Evolutionary conservation across 37 sponge, comb jelly and placozoan genomes (phyloP).

Genomic region (Dysidea cf. avara): DNA sequence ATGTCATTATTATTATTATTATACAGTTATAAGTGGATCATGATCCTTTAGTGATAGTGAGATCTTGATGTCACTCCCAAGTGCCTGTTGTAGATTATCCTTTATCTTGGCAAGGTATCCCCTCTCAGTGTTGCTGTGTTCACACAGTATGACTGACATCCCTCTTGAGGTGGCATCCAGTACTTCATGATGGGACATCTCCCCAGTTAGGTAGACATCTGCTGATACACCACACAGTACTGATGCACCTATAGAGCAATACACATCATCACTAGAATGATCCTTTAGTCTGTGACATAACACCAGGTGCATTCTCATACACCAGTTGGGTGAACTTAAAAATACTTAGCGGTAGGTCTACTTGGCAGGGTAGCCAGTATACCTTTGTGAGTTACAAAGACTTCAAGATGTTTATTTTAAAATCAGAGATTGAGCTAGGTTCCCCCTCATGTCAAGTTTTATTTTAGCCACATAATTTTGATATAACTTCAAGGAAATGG

Average conservation of each 20-base stretch:
- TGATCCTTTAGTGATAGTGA: constrained; percentile 53
- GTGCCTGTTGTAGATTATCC: constrained; percentile 10
- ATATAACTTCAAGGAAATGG: too few relatives aligned
- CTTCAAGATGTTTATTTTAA: too few relatives aligned
- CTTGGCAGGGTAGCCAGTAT: too few relatives aligned
- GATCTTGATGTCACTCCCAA: constrained; percentile 46
- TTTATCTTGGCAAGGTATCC: constrained; percentile 76
- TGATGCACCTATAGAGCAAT: constrained; percentile 41
- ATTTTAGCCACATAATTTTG: too few relatives aligned
- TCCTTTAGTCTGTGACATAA: background rate
- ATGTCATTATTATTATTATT: background rate
- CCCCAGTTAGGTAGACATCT: constrained; percentile 82
- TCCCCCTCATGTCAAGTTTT: too few relatives aligned
- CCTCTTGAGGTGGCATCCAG: constrained; percentile 83
- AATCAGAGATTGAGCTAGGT: too few relatives aligned
- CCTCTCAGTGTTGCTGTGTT: constrained; percentile 95
- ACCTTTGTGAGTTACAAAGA: too few relatives aligned
- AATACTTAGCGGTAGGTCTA: too few relatives aligned
- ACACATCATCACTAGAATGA: background rate
- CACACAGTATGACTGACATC: constrained; percentile 78
- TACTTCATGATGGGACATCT: constrained; percentile 95
- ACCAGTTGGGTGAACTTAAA: background rate
- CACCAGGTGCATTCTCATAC: background rate
- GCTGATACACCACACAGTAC: constrained; percentile 67
- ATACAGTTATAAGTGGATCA: constrained; percentile 71